phyloP scores from a whole-genome alignment of 2,797 vertebrate species.

The Pangasius sanitwongsei region DNA sequence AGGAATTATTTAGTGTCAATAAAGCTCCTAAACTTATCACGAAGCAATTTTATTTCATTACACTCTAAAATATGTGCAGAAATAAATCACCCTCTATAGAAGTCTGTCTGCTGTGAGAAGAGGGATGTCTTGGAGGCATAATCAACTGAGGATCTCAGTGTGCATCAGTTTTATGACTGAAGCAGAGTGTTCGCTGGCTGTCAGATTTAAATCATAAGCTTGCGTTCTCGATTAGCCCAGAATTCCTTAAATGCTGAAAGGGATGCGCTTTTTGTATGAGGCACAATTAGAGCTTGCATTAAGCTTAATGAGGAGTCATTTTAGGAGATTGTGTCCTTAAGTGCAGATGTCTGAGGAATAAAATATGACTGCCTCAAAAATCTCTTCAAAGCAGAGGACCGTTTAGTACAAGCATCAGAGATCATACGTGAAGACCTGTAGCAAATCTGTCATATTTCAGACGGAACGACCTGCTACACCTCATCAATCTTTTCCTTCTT shows the following conservation, averaged over 20 bases:
- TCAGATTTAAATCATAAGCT: not conserved
- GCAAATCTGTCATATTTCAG: not conserved
- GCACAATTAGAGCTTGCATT: slow-evolving; percentile 32
- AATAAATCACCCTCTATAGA: not conserved
- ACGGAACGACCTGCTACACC: not conserved
- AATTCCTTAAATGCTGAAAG: not conserved
- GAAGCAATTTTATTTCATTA: slow-evolving; percentile 23
- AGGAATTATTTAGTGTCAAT: slow-evolving; percentile 27
- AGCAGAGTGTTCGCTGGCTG: not conserved
- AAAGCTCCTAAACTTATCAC: slow-evolving; percentile 1
- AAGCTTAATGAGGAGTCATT: slow-evolving; percentile 27
- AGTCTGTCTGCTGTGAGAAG: not conserved
- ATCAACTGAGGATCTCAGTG: not conserved
- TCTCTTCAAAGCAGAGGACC: not conserved
- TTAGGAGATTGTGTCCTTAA: slow-evolving; percentile 1
- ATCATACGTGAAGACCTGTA: not conserved
- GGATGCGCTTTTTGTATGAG: not conserved
- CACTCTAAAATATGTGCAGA: not conserved
- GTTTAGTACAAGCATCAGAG: not conserved
- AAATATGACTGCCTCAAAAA: not conserved
- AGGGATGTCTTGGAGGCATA: not conserved
- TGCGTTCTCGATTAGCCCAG: not conserved
- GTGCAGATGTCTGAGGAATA: not conserved
- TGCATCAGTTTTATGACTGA: slow-evolving; percentile 7
- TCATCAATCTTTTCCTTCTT: not conserved